Evolutionary conservation across 92 coral and sea anemone genomes (phyloP), one percentile per base, ranked within the genome.

Genomic region (Porites evermanni): DNA sequence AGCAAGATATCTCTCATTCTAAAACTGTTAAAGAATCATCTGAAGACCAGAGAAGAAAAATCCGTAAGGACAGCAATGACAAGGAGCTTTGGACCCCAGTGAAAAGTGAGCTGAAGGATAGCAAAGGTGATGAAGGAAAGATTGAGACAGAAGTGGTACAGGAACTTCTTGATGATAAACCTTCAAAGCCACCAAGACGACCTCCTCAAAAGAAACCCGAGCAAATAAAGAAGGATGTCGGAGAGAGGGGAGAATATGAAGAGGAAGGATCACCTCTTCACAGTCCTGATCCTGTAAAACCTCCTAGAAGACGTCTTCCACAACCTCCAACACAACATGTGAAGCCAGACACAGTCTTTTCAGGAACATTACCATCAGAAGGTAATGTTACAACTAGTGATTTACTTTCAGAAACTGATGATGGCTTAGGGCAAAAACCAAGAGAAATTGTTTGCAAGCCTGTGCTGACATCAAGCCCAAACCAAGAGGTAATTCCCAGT

Each of bases 361-460:
- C 64, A 16, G 65, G 19, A 59, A 74, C 72, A 50, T 17, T 7
- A 32, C 8, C 12, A 47, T 14, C 51, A 21, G 61, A 77, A 26
- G 74, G 6, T 13, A 75, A 54, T 32, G 47, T 65, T 13, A 1
- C 72, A 51, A 10, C 72, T 52, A 73, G 64, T 47, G 72, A 84
- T 9, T 56, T 7, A 12, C 69, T 67, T 20, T 77, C 84, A 26
- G 38, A 64, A 8, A 63, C 47, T 3, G 32, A 53, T 9, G 71
- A 82, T 60, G 65, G 20, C 53, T 65, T 47, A 1, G 92, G 86
- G 7, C 77, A 90, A 66, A 89, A 86, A 50, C 66, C 66, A 8
- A 80, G 90, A 7, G 98, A 95, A 67, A 91, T 95, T 70, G 84
- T 95, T 24, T 93, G 98, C 80, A 93, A 87, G 32, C 98, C 98